Base-by-base conservation (phyloP, 2,888 invertebrate genomes). In the Pollenia griseotomentosa region DNA sequence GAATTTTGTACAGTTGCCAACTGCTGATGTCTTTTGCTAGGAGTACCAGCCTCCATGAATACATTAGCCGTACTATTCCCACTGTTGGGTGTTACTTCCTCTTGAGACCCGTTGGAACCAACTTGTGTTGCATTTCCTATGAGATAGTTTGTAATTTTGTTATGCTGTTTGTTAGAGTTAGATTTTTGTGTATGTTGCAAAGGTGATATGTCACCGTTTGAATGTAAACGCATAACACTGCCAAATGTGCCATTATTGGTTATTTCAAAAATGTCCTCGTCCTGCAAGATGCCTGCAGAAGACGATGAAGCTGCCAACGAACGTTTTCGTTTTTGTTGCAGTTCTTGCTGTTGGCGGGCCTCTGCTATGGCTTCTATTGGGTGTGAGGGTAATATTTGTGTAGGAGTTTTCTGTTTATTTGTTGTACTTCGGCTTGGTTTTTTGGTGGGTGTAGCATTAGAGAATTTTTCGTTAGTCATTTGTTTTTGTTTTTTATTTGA, bases 91-190 rank as follows among this genome's bases (percentile, higher is more conserved):
- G 53, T 55, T 65, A 33, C n/a, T 48, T 87, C 84, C n/a, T 82
- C 87, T 53, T 82, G 87, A 8, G 84, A 82, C 53, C 63, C 74
- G 23, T 82, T 84, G 11, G 84, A 82, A 53, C 63, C 74, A 42
- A 74, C 81, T 83, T 88, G 89, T n/a, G 86, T 88, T 11, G 90
- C 86, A 59, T 81, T 84, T 8, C 91, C 90, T 53, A 92, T 92
- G 4, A 93, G 88, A 89, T 93, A 93, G 73, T 92, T 93, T 3
- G 93, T 93, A 19, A 93, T 93, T 89, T 93, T 92, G 68, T 92
- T 92, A 40, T 90, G 89, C 63, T 92, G 90, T 48, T 68, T 33
- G 33, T 6, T 85, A 12, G 88, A 85, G 80, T 65, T 71, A 65
- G 83, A 74, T 75, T 79, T 78, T 3, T 71, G 89, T 66, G 70